A percentile compares a stretch with the other conserved stretches of the same genome.
phyloP scores from a whole-genome alignment of 2,888 invertebrate genomes.

The Epinotia nisella region DNA sequence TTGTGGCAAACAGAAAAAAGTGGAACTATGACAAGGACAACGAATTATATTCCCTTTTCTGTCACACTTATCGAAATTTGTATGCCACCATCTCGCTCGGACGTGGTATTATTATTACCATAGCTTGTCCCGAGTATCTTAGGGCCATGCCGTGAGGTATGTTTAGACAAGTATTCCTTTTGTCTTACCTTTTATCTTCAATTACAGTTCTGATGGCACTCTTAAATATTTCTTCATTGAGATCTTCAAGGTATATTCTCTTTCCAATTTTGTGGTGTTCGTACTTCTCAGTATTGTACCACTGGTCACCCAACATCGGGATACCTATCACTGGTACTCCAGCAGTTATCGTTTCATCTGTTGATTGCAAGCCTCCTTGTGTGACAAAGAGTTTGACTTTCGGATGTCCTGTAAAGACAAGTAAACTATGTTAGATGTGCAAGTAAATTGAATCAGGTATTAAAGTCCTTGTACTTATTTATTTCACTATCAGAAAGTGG shows the following conservation, averaged over 20 bases:
- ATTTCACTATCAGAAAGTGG: too few species aligned
- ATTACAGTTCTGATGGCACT: background rate
- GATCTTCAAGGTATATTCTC: slow-evolving; percentile 1
- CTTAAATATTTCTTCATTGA: slow-evolving; percentile 1
- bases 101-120: too few species aligned
- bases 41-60: too few species aligned
- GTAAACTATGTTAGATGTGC: background rate
- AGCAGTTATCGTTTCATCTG: background rate
- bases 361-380: slow-evolving; percentile 9
- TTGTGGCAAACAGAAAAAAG: too few species aligned
- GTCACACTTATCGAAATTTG: too few species aligned
- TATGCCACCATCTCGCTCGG: too few species aligned
- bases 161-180: too few species aligned
- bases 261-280: slow-evolving; percentile 1
- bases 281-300: background rate
- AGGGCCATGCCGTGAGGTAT: too few species aligned
- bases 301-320: slow-evolving; percentile 2
- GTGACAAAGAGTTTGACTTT: slow-evolving; percentile 15
- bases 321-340: slow-evolving; percentile 10
- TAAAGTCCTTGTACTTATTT: too few species aligned
- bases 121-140: too few species aligned
- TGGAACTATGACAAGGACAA: too few species aligned
- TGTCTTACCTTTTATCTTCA: slow-evolving; percentile 12
- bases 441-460: too few species aligned
- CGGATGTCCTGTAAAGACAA: background rate